A percentile compares a stretch with the other conserved stretches of the same genome.
Evolutionary conservation across 2,888 invertebrate species (phyloP).

Genomic region (Coelinius sp.): DNA sequence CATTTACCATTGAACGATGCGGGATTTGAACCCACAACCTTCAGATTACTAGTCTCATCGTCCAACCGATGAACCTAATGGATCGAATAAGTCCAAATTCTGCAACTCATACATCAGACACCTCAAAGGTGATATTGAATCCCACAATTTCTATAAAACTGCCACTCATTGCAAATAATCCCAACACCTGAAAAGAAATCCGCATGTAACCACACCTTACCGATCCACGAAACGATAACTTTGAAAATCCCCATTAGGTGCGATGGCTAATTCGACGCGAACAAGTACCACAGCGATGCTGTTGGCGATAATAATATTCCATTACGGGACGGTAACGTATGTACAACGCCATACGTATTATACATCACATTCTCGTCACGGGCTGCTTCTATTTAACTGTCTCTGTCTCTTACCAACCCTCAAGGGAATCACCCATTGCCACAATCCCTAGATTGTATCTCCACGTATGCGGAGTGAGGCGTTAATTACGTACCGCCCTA

Average conservation of each 20-base stretch:
- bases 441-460: slow-evolving; percentile 62
- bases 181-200: neutral
- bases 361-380: slow-evolving; percentile 67
- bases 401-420: slow-evolving; percentile 49
- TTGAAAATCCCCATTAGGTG: slow-evolving; percentile 2
- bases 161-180: neutral
- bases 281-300: slow-evolving; percentile 59
- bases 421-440: neutral
- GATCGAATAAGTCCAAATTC: neutral
- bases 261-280: slow-evolving; percentile 59
- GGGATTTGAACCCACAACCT: too few species aligned
- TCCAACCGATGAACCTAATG: too few species aligned
- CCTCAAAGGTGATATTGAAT: too few species aligned
- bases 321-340: slow-evolving; percentile 56
- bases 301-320: slow-evolving; percentile 69
- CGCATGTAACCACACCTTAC: neutral
- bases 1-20: neutral
- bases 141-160: neutral
- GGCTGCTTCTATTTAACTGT: slow-evolving; percentile 40
- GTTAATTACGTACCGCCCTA: slow-evolving; percentile 69
- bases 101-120: neutral
- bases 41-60: too few species aligned
- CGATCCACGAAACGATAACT: neutral
- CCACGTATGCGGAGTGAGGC: slow-evolving; percentile 60
- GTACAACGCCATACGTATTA: slow-evolving; percentile 55